Percentiles rank a stretch among this genome's conserved stretches.
Evolutionary conservation across 2,797 vertebrate genomes (phyloP).

Genomic region (Centropyge bicolor): DNA sequence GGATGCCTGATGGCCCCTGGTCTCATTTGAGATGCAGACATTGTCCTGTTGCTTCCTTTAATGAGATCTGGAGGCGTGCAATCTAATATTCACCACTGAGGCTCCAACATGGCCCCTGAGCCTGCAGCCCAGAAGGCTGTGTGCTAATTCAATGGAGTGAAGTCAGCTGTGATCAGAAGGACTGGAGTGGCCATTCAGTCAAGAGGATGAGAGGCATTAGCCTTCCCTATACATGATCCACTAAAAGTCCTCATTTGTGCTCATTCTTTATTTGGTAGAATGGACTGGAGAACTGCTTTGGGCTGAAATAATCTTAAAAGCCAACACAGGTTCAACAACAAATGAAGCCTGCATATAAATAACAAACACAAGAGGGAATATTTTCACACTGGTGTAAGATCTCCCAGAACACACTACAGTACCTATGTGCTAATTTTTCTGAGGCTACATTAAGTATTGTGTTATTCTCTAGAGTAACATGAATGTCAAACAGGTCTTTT

Average conservation of each 20-base stretch:
- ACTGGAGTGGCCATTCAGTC: constrained; percentile 59
- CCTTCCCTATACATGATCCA: constrained; percentile 16
- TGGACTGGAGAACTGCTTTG: constrained; percentile 6
- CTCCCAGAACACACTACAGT: background rate
- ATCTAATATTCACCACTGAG: constrained; percentile 83
- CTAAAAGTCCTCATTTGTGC: constrained; percentile 16
- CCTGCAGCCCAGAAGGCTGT: constrained; percentile 67
- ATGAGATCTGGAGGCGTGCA: constrained; percentile 84
- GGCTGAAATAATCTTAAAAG: constrained; percentile 15
- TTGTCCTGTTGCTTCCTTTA: constrained; percentile 84
- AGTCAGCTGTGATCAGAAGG: constrained; percentile 75
- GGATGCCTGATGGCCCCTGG: constrained; percentile 71
- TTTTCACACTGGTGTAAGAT: background rate
- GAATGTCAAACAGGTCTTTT: background rate
- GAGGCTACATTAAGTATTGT: background rate
- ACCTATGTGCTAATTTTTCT: background rate
- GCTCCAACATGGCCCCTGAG: constrained; percentile 74
- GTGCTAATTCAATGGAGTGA: constrained; percentile 79
- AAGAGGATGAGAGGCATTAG: constrained; percentile 42
- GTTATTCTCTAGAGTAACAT: background rate
- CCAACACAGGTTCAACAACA: constrained; percentile 4
- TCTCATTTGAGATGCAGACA: constrained; percentile 81
- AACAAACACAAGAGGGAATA: constrained; percentile 6
- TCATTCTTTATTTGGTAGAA: constrained; percentile 23
- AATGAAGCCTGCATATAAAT: constrained; percentile 15